phyloP scores from a whole-genome alignment of 2,888 invertebrate genomes.

The Smittia sp. region DNA sequence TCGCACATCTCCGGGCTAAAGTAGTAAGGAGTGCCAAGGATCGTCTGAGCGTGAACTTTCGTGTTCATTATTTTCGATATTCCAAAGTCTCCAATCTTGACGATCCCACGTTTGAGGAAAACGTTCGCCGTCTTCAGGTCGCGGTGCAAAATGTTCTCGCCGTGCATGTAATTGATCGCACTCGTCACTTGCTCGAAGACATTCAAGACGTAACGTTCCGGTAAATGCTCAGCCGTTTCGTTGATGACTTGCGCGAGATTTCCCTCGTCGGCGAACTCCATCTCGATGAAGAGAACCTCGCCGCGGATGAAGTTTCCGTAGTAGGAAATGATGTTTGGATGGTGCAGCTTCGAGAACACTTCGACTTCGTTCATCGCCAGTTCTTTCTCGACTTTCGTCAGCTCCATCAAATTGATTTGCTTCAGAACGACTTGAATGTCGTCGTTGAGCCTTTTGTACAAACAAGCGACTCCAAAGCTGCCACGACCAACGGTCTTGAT shows the following conservation, averaged over 20 bases:
- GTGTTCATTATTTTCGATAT: slow-evolving; percentile 72
- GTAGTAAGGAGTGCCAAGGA: slow-evolving; percentile 71
- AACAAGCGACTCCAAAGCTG: slow-evolving; percentile 69
- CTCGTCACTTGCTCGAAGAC: slow-evolving; percentile 67
- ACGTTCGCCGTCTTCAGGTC: slow-evolving; percentile 74
- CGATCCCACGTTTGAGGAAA: slow-evolving; percentile 64
- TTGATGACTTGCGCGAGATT: slow-evolving; percentile 63
- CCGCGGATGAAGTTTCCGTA: slow-evolving; percentile 71
- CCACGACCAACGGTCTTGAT: slow-evolving; percentile 48
- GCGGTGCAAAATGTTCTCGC: slow-evolving; percentile 63
- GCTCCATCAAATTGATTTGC: slow-evolving; percentile 68
- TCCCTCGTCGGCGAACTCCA: slow-evolving; percentile 77
- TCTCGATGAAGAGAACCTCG: slow-evolving; percentile 68
- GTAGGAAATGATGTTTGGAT: slow-evolving; percentile 71
- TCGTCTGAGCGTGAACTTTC: slow-evolving; percentile 63
- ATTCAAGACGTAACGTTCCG: slow-evolving; percentile 62
- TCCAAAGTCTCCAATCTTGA: slow-evolving; percentile 74
- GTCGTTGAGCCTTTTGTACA: slow-evolving; percentile 63
- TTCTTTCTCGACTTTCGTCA: slow-evolving; percentile 64
- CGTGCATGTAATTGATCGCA: slow-evolving; percentile 69
- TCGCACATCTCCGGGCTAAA: slow-evolving; percentile 63
- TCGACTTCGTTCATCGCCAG: slow-evolving; percentile 68
- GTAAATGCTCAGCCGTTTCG: slow-evolving; percentile 55
- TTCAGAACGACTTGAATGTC: slow-evolving; percentile 68
- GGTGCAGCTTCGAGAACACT: slow-evolving; percentile 67